A percentile compares a stretch with the other conserved stretches of the same genome.
phyloP scores from a whole-genome alignment of 2,113 vertebrate species.

The Etia nguti region DNA sequence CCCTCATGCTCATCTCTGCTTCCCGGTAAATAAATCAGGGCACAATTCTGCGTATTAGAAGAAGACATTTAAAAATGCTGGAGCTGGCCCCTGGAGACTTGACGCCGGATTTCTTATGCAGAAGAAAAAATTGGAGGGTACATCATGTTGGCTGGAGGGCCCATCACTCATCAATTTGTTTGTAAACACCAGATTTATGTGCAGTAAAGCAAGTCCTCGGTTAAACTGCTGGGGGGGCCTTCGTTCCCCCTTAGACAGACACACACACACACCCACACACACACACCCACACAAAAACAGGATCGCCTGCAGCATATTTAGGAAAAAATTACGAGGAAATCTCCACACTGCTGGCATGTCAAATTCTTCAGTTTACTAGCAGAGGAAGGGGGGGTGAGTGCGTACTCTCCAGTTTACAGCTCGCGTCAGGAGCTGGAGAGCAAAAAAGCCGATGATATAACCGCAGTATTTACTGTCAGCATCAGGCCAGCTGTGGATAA shows the following conservation, averaged over 20 bases:
- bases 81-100: slow-evolving; percentile 56
- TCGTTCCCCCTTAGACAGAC: background rate
- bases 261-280: background rate
- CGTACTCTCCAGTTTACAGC: background rate
- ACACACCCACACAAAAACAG: background rate
- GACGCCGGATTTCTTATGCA: slow-evolving; percentile 42
- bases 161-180: slow-evolving; percentile 76
- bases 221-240: slow-evolving; percentile 44
- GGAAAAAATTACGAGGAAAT: slow-evolving; percentile 50
- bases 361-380: slow-evolving; percentile 5
- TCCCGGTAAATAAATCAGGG: slow-evolving; percentile 64
- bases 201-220: slow-evolving; percentile 62
- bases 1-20: slow-evolving; percentile 38
- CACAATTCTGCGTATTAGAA: slow-evolving; percentile 62
- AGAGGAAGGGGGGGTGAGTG: background rate
- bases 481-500: background rate
- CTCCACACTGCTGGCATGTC: background rate
- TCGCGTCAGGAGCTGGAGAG: background rate
- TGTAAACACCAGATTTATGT: slow-evolving; percentile 76
- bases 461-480: background rate
- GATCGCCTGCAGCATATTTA: slow-evolving; percentile 28
- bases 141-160: slow-evolving; percentile 63
- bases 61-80: slow-evolving; percentile 58
- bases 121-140: slow-evolving; percentile 54
- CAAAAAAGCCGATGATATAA: background rate